Conservation (phyloP, 1,140 invertebrate species). For the Lamellibrachia luymesi region DNA sequence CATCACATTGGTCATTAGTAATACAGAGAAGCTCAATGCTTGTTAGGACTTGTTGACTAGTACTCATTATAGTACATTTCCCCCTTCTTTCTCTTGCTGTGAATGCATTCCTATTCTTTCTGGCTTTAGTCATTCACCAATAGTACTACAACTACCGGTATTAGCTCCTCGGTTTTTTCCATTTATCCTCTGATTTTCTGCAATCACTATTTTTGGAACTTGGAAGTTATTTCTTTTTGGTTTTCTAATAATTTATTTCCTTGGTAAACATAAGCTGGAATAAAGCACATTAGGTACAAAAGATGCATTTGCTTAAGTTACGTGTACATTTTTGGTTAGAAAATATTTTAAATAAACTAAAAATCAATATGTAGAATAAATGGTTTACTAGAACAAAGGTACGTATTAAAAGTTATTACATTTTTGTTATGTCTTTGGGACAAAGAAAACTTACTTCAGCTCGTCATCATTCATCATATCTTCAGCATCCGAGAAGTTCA, state of each 20-base stretch:
- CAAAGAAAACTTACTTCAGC: constrained; percentile 57
- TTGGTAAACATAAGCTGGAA: neutral
- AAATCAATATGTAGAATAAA: too few species aligned
- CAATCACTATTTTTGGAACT: too few species aligned
- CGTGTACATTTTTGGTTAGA: too few species aligned
- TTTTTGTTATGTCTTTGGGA: neutral
- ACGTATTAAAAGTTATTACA: too few species aligned
- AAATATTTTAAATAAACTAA: neutral
- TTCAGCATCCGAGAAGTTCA: constrained; percentile 90
- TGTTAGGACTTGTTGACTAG: neutral
- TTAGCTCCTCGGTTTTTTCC: neutral
- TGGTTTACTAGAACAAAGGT: too few species aligned
- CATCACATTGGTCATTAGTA: neutral
- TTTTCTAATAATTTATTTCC: neutral
- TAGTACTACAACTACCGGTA: neutral
- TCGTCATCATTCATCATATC: constrained; percentile 84
- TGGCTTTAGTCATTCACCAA: neutral
- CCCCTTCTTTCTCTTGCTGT: neutral
- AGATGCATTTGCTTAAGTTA: too few species aligned
- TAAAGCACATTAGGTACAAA: too few species aligned
- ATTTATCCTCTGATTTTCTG: neutral
- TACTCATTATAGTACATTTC: neutral
- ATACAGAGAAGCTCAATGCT: neutral
- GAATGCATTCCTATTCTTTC: neutral
- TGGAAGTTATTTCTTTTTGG: neutral